Base-by-base conservation (phyloP, 2,888 invertebrate species). In the Trachelus tabidus region DNA sequence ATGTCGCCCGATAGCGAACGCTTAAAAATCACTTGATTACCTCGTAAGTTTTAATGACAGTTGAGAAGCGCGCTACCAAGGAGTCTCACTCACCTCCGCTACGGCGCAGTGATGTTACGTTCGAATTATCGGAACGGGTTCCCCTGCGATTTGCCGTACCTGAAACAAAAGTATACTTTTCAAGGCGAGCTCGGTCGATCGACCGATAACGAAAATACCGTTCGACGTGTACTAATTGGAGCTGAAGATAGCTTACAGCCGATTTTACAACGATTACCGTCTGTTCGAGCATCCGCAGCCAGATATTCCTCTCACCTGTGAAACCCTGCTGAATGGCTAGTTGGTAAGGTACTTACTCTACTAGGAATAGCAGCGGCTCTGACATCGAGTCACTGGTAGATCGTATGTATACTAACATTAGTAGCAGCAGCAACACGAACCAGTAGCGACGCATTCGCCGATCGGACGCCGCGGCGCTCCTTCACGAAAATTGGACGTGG, bases 81-180 rank as follows among this genome's bases (percentile, higher is more conserved):
- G 74, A 56, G 69, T 71, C 73, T 73, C 76, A 82, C 83, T 83
- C 78, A 83, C 83, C 81, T 83, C 77, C 15, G 31, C 34, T n/a
- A 23, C 34, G 30, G 71, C 37, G 23, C 40, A 73, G 40, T 15
- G 31, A 34, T 30, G 69, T 33, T 37, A 34, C 15, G 40, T 33
- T 34, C 34, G 69, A 69, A 33, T 68, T 34, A 73, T 31, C 73
- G 11, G 40, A 82, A 83, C 83, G 78, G 81, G 83, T 83, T 82
- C 77, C 76, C 76, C 79, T 78, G 76, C 77, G 79, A 81, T 79
- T 81, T 79, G 81, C 77, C 81, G 78, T 77, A 79, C 77, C 81
- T 83, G 81, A 79, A 83, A 81, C 81, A 81, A 83, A 83, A 81
- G 56, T 56, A 56, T 56, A 56, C 2, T 56, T 56, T 56, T 56